Percentiles rank a stretch among this genome's conserved stretches.
These are phyloP conservation scores for Periparus ater DNA, from an alignment of 2,797 vertebrate genomes.

Conservation along the genomic window DNA sequence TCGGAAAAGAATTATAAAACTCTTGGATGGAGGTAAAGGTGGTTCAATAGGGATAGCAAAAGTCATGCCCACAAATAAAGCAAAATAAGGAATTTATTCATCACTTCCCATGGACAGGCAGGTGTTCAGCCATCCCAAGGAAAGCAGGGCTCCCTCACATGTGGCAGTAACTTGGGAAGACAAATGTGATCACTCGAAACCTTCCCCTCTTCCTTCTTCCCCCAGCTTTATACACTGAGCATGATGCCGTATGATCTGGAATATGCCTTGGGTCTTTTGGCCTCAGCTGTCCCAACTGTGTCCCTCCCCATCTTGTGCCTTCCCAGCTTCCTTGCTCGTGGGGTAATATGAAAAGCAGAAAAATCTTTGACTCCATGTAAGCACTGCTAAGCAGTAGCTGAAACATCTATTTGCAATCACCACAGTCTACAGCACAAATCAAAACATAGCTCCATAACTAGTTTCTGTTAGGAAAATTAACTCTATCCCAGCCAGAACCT, in stretches of 20 bases:
- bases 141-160: not conserved
- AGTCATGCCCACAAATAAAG: not conserved
- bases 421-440: not conserved
- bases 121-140: not conserved
- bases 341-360: not conserved
- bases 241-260: not conserved
- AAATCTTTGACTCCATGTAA: not conserved
- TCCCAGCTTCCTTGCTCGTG: not conserved
- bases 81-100: not conserved
- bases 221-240: not conserved
- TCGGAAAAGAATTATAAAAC: not conserved
- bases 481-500: not conserved
- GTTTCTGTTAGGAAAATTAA: not conserved
- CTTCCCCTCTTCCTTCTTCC: not conserved
- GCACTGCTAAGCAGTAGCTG: not conserved
- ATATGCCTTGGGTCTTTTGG: not conserved
- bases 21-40: not conserved
- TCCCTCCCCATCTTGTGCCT: not conserved
- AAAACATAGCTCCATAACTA: not conserved
- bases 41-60: not conserved
- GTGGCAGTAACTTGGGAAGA: not conserved
- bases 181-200: not conserved
- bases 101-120: not conserved
- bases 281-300: not conserved
- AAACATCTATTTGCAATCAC: not conserved